These are phyloP conservation scores for Heterodera schachtii DNA, from an alignment of 1,140 invertebrate species.

Conservation along the genomic window DNA sequence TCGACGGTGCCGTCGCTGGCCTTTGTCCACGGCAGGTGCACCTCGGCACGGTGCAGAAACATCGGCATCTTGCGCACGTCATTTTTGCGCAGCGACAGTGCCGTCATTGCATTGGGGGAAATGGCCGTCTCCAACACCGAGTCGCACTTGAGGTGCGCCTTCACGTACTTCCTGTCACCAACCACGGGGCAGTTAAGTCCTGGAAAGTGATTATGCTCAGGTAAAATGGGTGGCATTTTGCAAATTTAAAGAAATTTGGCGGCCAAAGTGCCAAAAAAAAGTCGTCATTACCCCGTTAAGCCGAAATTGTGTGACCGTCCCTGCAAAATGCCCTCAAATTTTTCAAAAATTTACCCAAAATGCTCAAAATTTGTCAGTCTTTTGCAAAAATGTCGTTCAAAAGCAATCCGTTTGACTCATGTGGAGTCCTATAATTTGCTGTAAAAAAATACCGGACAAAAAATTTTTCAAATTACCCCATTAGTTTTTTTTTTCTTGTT, in stretches of 20 bases:
- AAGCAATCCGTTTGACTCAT: too few relatives aligned
- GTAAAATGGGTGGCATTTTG: not conserved
- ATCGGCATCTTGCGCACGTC: slow-evolving; percentile 32
- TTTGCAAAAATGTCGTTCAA: too few relatives aligned
- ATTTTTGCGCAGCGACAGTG: slow-evolving; percentile 22
- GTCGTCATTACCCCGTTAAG: too few relatives aligned
- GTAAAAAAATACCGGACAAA: too few relatives aligned
- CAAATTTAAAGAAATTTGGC: not conserved
- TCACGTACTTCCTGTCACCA: slow-evolving; percentile 29
- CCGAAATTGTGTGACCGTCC: too few relatives aligned
- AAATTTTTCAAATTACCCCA: too few relatives aligned
- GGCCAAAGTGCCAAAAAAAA: too few relatives aligned
- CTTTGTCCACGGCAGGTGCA: slow-evolving; percentile 24
- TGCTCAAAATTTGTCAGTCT: too few relatives aligned
- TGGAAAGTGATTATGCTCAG: not conserved
- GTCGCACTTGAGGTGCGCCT: not conserved
- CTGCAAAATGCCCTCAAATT: too few relatives aligned
- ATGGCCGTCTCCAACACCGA: slow-evolving; percentile 8
- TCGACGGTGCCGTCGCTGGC: not conserved
- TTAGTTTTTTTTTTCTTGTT: too few relatives aligned
- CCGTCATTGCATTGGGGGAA: not conserved
- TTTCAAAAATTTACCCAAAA: too few relatives aligned
- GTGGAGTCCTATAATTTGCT: too few relatives aligned
- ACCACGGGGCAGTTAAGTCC: slow-evolving; percentile 19
- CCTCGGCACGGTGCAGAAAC: slow-evolving; percentile 31